Evolutionary conservation across 2,113 vertebrate genomes (phyloP), one percentile per base, ranked within the genome.

Genomic region (Menidia beryllina): DNA sequence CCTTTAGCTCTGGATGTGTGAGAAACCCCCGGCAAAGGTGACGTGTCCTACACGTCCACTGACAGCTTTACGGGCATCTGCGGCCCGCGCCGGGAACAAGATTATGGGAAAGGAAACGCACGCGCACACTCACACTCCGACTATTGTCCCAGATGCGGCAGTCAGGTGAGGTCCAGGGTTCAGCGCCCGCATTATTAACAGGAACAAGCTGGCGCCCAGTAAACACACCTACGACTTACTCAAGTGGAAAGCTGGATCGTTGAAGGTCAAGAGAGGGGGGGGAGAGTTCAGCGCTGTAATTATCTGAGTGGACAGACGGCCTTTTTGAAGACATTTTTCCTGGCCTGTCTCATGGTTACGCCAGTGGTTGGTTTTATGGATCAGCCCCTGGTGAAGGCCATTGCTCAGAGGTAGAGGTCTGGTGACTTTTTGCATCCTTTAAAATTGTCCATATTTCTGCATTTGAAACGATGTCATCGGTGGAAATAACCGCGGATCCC

Each of bases 121-220:
- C 83, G 55, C 79, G 50, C 60, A 79, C 83, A 78, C 79, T 52
- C 57, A 70, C 1, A 7, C 90, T 86, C 90, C 95, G 95, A 92
- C 94, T 89, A 81, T 91, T 91, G 92, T 94, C 94, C 94, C 93
- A 95, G 90, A 93, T 86, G 13, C 50, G 54, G 38, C 63, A 91
- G 93, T 92, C 95, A 97, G 96, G 95, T 96, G 95, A 90, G 94
- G 94, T 92, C 93, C 88, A 91, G 88, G 93, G 93, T 93, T 93
- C 92, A 92, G 83, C 80, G 92, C 93, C 94, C 89, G 88, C 75
- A 91, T 87, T 94, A 93, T 94, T 92, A 95, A 96, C 93, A 90
- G 90, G 92, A 95, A 95, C 94, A 95, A 92, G 93, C 93, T 94
- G 91, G 82, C 79, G 91, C 69, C 79, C 93, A 81, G 93, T 86